Percentiles rank a stretch among this genome's conserved stretches.
phyloP scores from a whole-genome alignment of 2,797 vertebrate genomes.

The Rhodeus uyekii region DNA sequence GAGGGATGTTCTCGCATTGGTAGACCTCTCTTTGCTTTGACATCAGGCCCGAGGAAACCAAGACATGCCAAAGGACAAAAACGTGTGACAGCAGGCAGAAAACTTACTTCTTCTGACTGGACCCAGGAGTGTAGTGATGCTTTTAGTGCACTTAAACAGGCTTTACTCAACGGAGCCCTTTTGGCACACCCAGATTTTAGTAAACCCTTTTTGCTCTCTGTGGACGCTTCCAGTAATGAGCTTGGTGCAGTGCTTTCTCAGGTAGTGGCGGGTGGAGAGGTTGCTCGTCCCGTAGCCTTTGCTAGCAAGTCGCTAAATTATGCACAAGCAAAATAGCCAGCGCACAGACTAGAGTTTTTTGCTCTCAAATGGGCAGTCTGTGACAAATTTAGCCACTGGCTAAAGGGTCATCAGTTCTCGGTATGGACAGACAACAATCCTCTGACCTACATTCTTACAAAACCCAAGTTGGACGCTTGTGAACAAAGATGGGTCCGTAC shows the following conservation, averaged over 20 bases:
- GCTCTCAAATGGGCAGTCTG: not conserved
- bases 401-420: not conserved
- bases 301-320: constrained; percentile 2
- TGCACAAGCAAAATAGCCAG: not conserved
- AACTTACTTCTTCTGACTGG: not conserved
- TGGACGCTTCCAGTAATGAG: not conserved
- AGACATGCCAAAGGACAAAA: not conserved
- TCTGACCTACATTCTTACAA: not conserved
- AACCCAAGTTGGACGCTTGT: not conserved
- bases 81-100: not conserved
- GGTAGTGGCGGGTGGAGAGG: not conserved
- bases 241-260: not conserved
- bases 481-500: not conserved
- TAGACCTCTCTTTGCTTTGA: not conserved
- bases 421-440: too few species aligned
- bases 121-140: not conserved
- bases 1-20: not conserved
- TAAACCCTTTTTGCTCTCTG: not conserved
- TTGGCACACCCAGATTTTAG: not conserved
- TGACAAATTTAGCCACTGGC: constrained; percentile 3
- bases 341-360: not conserved
- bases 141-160: not conserved
- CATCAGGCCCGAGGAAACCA: not conserved
- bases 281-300: not conserved
- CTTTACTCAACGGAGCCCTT: not conserved